Percentiles rank a stretch among this genome's conserved stretches.
phyloP scores from a whole-genome alignment of 1,140 invertebrate genomes.

The Neocloeon triangulifer region DNA sequence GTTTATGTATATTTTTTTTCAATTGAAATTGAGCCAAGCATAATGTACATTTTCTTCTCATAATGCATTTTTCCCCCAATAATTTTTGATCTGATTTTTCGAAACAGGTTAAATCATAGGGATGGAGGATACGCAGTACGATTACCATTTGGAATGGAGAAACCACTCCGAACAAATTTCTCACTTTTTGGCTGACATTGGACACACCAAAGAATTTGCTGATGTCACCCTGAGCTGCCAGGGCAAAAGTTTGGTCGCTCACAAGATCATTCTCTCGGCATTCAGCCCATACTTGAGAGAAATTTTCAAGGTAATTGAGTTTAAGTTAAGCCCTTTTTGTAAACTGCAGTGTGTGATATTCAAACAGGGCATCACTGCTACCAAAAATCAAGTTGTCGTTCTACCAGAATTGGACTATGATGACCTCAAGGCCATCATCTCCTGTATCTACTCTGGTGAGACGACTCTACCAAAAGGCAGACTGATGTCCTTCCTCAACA shows the following conservation, averaged over 20 bases:
- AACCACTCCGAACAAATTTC: too few relatives aligned
- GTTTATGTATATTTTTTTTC: too few relatives aligned
- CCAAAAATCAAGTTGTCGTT: conserved; percentile 26
- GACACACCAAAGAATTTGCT: conserved; percentile 32
- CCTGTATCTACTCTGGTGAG: conserved; percentile 28
- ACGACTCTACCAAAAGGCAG: conserved; percentile 23
- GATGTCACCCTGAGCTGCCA: conserved; percentile 36
- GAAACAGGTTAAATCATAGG: too few relatives aligned
- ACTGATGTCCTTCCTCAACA: conserved; percentile 19
- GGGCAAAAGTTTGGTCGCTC: conserved; percentile 23
- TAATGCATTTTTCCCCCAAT: too few relatives aligned
- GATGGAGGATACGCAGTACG: too few relatives aligned
- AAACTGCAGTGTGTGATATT: too few relatives aligned
- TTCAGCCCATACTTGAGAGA: conserved; percentile 24
- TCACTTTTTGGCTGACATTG: too few relatives aligned
- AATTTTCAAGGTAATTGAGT: conserved; percentile 18
- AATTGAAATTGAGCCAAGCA: too few relatives aligned
- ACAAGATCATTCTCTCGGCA: conserved; percentile 24
- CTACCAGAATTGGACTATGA: conserved; percentile 21
- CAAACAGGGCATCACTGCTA: conserved; percentile 22
- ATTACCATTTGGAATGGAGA: too few relatives aligned
- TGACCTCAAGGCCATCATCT: conserved; percentile 23
- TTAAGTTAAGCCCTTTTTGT: too few relatives aligned
- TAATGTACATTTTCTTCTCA: too few relatives aligned
- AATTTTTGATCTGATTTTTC: too few relatives aligned